These are phyloP conservation scores for Scrobipalpa costella DNA, from an alignment of 2,888 invertebrate genomes.

Conservation along the genomic window DNA sequence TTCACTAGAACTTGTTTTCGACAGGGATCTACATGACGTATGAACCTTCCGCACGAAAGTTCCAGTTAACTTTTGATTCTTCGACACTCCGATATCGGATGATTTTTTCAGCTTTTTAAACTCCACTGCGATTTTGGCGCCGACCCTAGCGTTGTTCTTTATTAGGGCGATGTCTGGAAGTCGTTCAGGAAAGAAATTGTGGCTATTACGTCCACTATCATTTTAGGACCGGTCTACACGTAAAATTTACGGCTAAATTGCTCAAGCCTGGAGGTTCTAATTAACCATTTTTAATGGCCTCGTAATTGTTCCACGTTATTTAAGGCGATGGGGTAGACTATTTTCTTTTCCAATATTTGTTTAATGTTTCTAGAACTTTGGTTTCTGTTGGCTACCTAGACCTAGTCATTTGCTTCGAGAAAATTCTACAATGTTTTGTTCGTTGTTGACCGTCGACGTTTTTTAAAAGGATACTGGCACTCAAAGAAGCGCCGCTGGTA, in stretches of 20 bases:
- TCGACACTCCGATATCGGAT: slow-evolving; percentile 53
- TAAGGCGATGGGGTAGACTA: neutral
- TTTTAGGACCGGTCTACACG: slow-evolving; percentile 53
- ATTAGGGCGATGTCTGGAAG: slow-evolving; percentile 92
- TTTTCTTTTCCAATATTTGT: slow-evolving; percentile 13
- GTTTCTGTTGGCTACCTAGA: neutral
- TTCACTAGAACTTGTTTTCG: slow-evolving; percentile 27
- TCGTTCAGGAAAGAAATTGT: slow-evolving; percentile 67
- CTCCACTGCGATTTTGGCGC: slow-evolving; percentile 88
- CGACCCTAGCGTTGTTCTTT: slow-evolving; percentile 94
- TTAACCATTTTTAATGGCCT: slow-evolving; percentile 53
- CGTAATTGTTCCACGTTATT: slow-evolving; percentile 42
- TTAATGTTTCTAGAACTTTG: neutral
- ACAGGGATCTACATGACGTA: slow-evolving; percentile 47
- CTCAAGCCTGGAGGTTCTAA: slow-evolving; percentile 44
- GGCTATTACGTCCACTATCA: slow-evolving; percentile 59
- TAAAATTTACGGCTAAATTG: slow-evolving; percentile 59
- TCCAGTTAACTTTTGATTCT: slow-evolving; percentile 37
- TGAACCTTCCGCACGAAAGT: slow-evolving; percentile 55
- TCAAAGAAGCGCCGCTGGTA: slow-evolving; percentile 91
- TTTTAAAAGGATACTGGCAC: slow-evolving; percentile 84
- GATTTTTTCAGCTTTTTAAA: slow-evolving; percentile 71
- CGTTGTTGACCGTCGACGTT: no score
- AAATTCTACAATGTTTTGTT: no score
- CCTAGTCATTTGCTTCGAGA: neutral